phyloP scores from a whole-genome alignment of 2,888 invertebrate genomes.

The Limenitis camilla region DNA sequence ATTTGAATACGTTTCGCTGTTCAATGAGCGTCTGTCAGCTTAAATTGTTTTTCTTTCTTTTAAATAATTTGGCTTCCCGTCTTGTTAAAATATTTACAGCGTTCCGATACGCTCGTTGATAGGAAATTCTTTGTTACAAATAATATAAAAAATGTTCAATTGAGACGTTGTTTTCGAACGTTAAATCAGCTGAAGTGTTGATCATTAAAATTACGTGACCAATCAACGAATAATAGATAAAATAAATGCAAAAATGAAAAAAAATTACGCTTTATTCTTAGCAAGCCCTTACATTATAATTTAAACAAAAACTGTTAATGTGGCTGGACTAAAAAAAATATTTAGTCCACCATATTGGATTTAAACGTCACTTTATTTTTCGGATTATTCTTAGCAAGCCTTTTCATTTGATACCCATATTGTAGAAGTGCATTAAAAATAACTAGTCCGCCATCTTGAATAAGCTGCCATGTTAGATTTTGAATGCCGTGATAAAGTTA shows the following conservation, averaged over 20 bases:
- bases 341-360: too few relatives aligned
- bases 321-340: too few relatives aligned
- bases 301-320: too few relatives aligned
- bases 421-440: too few relatives aligned
- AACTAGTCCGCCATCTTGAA: too few relatives aligned
- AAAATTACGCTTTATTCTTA: too few relatives aligned
- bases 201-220: neutral
- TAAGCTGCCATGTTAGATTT: too few relatives aligned
- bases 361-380: too few relatives aligned
- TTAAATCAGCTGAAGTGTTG: neutral
- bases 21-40: slow-evolving; percentile 71
- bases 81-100: slow-evolving; percentile 26
- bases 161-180: neutral
- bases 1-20: slow-evolving; percentile 73
- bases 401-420: too few relatives aligned
- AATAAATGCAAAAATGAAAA: neutral
- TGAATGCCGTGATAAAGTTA: too few relatives aligned
- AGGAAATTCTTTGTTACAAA: slow-evolving; percentile 1
- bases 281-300: too few relatives aligned
- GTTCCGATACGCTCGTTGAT: slow-evolving; percentile 17
- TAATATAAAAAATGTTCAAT: neutral
- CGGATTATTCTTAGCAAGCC: too few relatives aligned
- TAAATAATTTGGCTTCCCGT: slow-evolving; percentile 41
- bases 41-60: slow-evolving; percentile 67
- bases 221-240: neutral